Conservation (phyloP, 2,888 invertebrate genomes). For the Folsomia candida region DNA sequence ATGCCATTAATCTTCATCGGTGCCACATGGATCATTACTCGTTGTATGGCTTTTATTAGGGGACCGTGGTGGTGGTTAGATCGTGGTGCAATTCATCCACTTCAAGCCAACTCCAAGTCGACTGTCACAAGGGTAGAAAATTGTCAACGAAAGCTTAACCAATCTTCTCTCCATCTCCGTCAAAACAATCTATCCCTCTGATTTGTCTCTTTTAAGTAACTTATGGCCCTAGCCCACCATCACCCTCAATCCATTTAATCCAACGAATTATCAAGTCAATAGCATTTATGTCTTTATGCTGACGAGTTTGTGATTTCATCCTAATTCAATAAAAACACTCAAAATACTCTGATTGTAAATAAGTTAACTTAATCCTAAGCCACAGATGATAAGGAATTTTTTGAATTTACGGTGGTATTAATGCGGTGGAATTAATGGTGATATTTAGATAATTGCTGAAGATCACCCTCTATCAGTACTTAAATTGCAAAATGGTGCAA, state of each 20-base stretch:
- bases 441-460: too few relatives aligned
- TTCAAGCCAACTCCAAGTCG: conserved; percentile 29
- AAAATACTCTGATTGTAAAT: too few relatives aligned
- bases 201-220: conserved; percentile 12
- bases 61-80: not conserved
- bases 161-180: conserved; percentile 31
- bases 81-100: conserved; percentile 17
- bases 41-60: conserved; percentile 13
- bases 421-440: too few relatives aligned
- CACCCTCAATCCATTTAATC: conserved; percentile 16
- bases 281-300: not conserved
- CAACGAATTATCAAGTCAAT: conserved; percentile 1
- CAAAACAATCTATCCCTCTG: conserved; percentile 39
- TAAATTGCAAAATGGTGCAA: too few relatives aligned
- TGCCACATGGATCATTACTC: conserved; percentile 51
- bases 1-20: conserved; percentile 51
- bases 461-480: too few relatives aligned
- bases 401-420: too few relatives aligned
- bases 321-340: not conserved
- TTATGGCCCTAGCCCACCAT: conserved; percentile 2
- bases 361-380: too few relatives aligned
- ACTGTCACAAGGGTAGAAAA: conserved; percentile 20
- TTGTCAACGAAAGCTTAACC: conserved; percentile 24
- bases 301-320: not conserved
- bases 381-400: too few relatives aligned